Evolutionary conservation across 1,140 invertebrate genomes (phyloP).

Genomic region (Ephestia elutella): DNA sequence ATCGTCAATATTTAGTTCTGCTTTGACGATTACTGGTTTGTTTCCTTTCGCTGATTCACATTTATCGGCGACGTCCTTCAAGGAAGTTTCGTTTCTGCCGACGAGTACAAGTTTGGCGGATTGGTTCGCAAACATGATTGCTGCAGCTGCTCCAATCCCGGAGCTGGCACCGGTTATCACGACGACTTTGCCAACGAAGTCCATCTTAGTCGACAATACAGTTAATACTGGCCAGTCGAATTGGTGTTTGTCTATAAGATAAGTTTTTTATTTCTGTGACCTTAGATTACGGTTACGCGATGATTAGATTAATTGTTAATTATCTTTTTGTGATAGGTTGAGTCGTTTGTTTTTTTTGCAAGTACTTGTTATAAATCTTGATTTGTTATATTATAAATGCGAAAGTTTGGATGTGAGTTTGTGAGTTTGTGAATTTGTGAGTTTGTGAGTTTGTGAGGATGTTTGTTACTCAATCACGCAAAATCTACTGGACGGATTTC

Average conservation of each 20-base stretch:
- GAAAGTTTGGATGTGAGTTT: too few relatives aligned
- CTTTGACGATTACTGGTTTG: constrained; percentile 42
- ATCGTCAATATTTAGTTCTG: constrained; percentile 80
- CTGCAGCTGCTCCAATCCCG: constrained; percentile 86
- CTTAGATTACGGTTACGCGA: too few relatives aligned
- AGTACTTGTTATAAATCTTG: too few relatives aligned
- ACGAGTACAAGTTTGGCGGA: constrained; percentile 79
- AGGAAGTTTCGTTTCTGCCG: constrained; percentile 80
- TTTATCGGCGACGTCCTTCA: constrained; percentile 74
- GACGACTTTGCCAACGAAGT: constrained; percentile 77
- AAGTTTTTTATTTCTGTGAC: too few relatives aligned
- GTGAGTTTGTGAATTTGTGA: too few relatives aligned
- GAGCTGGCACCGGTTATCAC: constrained; percentile 84
- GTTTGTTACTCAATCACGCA: too few relatives aligned
- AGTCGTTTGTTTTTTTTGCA: too few relatives aligned
- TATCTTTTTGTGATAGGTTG: too few relatives aligned
- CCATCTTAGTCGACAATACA: constrained; percentile 25
- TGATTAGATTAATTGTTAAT: neutral
- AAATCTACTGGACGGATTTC: too few relatives aligned
- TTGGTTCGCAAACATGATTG: constrained; percentile 79
- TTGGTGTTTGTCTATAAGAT: too few relatives aligned
- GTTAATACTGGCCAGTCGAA: neutral
- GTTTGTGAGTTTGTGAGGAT: too few relatives aligned
- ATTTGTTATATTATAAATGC: too few relatives aligned
- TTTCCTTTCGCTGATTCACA: constrained; percentile 46